Evolutionary conservation across 1,140 invertebrate genomes (phyloP), one percentile per base, ranked within the genome.

Genomic region (Lethrus apterus): DNA sequence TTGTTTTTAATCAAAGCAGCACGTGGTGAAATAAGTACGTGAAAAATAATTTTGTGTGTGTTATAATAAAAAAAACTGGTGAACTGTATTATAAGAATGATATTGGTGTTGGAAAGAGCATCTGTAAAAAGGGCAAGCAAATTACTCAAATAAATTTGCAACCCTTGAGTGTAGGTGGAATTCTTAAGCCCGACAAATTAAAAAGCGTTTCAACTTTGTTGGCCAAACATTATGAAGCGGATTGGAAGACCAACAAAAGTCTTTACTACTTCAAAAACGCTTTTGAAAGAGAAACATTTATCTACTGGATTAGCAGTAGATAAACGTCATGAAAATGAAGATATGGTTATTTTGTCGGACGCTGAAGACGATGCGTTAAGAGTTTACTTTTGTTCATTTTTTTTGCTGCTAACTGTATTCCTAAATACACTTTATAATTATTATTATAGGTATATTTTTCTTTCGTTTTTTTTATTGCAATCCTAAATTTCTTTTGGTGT

Each of bases 121-220:
- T 29, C 13, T 29, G 21, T 29, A 42, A 42, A 18, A 30, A 42
- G 29, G 5, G 18, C 10, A 4, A 42, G 29, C 5, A 4, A 13
- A 14, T 29, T 42, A 29, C 7, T 10, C 40, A 42, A 4, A 9
- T 42, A 4, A 14, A 42, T n/a, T 24, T 42, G 19, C 40, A 26
- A 17, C 40, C 40, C 11, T 5, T 42, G 40, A 30, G 11, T 42
- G 19, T 55, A 43, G 40, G 24, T 13, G 11, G 40, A 42, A 42
- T 13, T 3, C 40, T 42, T 42, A 42, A 42, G 29, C 35, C 19
- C 2, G 15, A 40, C 35, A 40, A 40, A 9, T 19, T 40, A 40
- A 40, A 13, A 40, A 2, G 35, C 21, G 13, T 40, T 21, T 21
- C 21, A 10, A 13, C 35, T 40, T 40, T 40, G 13, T 8, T 33